Evolutionary conservation across 2,888 invertebrate genomes (phyloP), one percentile per base, ranked within the genome.

Genomic region (Erebia palarica): DNA sequence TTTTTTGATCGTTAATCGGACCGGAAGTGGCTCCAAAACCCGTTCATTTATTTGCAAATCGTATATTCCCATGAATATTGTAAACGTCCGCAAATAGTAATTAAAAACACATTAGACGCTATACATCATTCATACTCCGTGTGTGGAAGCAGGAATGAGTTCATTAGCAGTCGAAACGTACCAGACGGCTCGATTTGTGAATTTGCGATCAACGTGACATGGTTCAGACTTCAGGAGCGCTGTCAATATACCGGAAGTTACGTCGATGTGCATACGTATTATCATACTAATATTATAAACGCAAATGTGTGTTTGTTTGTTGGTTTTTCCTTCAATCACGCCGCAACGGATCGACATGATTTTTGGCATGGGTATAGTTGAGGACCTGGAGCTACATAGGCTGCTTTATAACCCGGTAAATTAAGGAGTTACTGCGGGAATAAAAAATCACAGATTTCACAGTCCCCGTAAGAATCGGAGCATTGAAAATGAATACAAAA

Each of bases 181-280:
- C 61, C 4, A 61, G 61, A 9, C 61, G 18, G 47, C 49, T 47
- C 66, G 66, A 71, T 66, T 73, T 71, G 68, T 47, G 69, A 59
- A 68, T 66, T 73, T 71, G 71, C 51, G 66, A 63, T n/a, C 44
- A 36, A 68, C 73, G 73, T 73, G 73, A 66, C 44, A 58, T 66
- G 27, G 27, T 3, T 3, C 21, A 3, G 7, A 36, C 36, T 2
- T 2, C 36, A 61, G 61, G 71, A 66, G 59, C 47, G 68, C 59
- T 70, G 66, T 47, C 67, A 68, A 65, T 49, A 16, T 18, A 58
- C 63, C 68, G 59, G 60, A 73, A 70, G 47, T 61, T 44, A 21
- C 47, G 47, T 42, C 44, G 16, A 55, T 18, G 18, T 10, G 18
- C 9, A 9, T 0, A 18, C 55, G 21, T 58, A 58, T 58, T 55